Evolutionary conservation across 2,113 vertebrate species (phyloP).

Genomic region (Cyprinus carpio): DNA sequence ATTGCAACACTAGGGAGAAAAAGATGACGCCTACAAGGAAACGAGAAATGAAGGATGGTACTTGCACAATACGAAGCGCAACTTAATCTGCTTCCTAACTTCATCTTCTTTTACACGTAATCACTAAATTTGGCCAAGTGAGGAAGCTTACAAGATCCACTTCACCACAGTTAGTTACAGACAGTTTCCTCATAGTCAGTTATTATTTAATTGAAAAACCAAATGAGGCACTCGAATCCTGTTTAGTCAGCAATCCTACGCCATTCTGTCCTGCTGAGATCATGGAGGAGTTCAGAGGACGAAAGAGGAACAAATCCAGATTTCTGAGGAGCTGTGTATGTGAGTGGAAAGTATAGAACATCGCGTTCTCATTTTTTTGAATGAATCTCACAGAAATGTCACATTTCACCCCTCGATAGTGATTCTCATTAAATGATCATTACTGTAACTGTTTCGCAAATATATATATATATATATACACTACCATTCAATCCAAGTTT

Average conservation of each 20-base stretch:
- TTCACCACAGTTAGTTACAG: not conserved
- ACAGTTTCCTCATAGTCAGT: not conserved
- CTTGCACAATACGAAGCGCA: not conserved
- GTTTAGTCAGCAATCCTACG: slow-evolving; percentile 42
- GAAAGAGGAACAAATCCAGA: not conserved
- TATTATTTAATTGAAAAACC: slow-evolving; percentile 17
- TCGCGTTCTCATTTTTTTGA: not conserved
- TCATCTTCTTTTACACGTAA: not conserved
- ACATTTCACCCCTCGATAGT: not conserved
- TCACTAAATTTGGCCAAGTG: not conserved
- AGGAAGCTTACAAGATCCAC: not conserved
- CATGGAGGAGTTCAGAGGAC: not conserved
- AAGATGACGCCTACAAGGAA: not conserved
- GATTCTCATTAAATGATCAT: not conserved
- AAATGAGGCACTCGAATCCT: slow-evolving; percentile 46
- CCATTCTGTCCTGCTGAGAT: slow-evolving; percentile 20
- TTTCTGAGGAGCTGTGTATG: not conserved
- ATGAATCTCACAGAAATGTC: not conserved
- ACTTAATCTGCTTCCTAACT: not conserved
- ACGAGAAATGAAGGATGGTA: not conserved
- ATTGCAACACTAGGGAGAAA: not conserved
- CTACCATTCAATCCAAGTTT: not conserved
- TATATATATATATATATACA: not conserved
- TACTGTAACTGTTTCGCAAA: not conserved
- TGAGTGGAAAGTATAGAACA: not conserved